Base-by-base conservation (phyloP, 2,797 vertebrate genomes). In the Microhierax caerulescens region DNA sequence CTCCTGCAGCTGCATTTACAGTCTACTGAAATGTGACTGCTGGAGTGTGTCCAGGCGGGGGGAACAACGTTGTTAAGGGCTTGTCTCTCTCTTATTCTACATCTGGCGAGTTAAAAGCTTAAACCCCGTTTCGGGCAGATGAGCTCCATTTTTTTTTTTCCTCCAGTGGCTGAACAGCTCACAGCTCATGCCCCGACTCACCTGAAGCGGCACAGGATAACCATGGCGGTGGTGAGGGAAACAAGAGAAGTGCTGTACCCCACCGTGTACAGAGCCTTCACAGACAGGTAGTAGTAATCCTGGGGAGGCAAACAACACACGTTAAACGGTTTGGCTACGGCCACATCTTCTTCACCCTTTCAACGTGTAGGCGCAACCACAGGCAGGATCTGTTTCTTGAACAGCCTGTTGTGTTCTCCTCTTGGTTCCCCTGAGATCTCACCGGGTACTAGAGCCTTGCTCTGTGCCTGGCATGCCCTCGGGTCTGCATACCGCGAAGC, bases 221-320 rank as follows among this genome's bases (percentile, higher is more conserved):
- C 99, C 99, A 99, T 99, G 61, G 99, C 99, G 0, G 99, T 99
- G 27, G 99, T 99, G 88, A 99, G 99, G 39, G 99, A 99, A 48
- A 99, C 99, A 19, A 99, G 98, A 2, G 99, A 99, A 0, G 99
- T 99, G 98, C 99, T 99, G 97, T 99, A 99, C 78, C 99, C 99
- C 2, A 99, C 99, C 0, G 99, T 99, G 98, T 99, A 99, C 81
- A 99, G 98, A 41, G 99, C 99, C 97, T 99, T 99, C 94, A 99
- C 99, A 0, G 99, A 99, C 0, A 99, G 97, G 14, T 98, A 99
- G 98, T 99, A 99, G 83, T 98, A 98, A 91, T 99, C 99, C 99
- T 99, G 72, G 27, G 90, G 92, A 57, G 76, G 76, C 32, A 69
- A 76, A 93, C 11, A 93, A 2, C 65, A 91, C 39, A 36, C 0